These are phyloP conservation scores for Acrocephalus scirpaceus DNA, from an alignment of 2,797 vertebrate species.

Conservation along the genomic window DNA sequence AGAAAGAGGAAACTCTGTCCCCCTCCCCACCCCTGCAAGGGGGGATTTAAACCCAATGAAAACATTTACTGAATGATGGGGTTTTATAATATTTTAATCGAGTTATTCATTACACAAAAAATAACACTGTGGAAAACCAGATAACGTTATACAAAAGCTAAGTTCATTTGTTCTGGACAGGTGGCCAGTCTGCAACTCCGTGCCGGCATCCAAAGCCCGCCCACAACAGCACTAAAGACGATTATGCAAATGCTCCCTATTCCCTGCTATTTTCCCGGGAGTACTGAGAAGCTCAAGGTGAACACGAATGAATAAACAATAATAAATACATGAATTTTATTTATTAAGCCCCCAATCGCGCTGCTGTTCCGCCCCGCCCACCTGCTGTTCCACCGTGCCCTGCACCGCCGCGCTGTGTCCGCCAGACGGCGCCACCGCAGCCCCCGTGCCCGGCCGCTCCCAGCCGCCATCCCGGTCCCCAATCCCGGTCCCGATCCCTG, in stretches of 20 bases:
- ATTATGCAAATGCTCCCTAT: no score
- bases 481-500: no score
- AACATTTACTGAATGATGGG: slow-evolving; percentile 50
- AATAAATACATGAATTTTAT: background rate
- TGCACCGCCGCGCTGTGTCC: background rate
- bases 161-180: slow-evolving; percentile 87
- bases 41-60: slow-evolving; percentile 19
- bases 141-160: slow-evolving; percentile 73
- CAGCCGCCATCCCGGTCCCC: no score
- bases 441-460: no score
- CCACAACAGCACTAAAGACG: slow-evolving; percentile 78
- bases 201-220: slow-evolving; percentile 72
- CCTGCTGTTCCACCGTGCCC: no score
- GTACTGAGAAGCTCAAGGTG: background rate
- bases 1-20: slow-evolving; percentile 35
- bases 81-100: slow-evolving; percentile 70
- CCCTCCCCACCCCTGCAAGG: background rate
- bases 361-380: background rate
- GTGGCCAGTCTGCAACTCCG: slow-evolving; percentile 77
- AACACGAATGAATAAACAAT: background rate
- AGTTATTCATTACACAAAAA: slow-evolving; percentile 71
- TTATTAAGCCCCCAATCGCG: background rate
- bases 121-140: slow-evolving; percentile 64
- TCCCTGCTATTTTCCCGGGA: no score
- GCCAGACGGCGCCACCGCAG: background rate